phyloP scores from a whole-genome alignment of 2,888 invertebrate species.

The Cephalotes varians region DNA sequence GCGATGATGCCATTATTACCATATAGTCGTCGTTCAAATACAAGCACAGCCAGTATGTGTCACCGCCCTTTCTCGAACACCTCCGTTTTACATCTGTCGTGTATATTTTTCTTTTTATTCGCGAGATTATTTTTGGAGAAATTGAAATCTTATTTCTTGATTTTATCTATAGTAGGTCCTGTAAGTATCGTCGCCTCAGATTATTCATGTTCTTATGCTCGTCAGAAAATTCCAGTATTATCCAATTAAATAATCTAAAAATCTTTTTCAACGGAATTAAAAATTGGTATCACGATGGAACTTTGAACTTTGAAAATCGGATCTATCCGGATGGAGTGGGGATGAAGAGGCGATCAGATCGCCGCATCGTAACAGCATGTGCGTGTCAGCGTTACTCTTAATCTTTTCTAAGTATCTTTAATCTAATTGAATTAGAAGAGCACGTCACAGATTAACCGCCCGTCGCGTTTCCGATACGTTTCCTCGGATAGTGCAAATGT shows the following conservation, averaged over 20 bases:
- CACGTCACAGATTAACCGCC: constrained; percentile 51
- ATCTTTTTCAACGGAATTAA: not conserved
- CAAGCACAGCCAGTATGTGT: not conserved
- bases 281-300: not conserved
- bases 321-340: not conserved
- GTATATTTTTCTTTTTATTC: not conserved
- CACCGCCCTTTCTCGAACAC: not conserved
- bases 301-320: constrained; percentile 1
- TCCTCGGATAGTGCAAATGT: constrained; percentile 12
- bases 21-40: constrained; percentile 57
- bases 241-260: not conserved
- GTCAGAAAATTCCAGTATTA: not conserved
- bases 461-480: constrained; percentile 7
- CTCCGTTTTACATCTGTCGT: not conserved
- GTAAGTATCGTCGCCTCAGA: not conserved
- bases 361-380: constrained; percentile 71
- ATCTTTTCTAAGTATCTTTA: constrained; percentile 83
- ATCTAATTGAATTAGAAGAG: constrained; percentile 84
- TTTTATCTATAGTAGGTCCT: not conserved
- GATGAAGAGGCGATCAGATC: constrained; percentile 2
- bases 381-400: constrained; percentile 84
- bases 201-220: not conserved
- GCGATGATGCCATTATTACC: constrained; percentile 65
- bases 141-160: not conserved
- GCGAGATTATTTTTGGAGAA: not conserved